Evolutionary conservation across 53 echinoderm and acorn worm species (phyloP), one percentile per base, ranked within the genome.

Genomic region (Apostichopus leukothele): DNA sequence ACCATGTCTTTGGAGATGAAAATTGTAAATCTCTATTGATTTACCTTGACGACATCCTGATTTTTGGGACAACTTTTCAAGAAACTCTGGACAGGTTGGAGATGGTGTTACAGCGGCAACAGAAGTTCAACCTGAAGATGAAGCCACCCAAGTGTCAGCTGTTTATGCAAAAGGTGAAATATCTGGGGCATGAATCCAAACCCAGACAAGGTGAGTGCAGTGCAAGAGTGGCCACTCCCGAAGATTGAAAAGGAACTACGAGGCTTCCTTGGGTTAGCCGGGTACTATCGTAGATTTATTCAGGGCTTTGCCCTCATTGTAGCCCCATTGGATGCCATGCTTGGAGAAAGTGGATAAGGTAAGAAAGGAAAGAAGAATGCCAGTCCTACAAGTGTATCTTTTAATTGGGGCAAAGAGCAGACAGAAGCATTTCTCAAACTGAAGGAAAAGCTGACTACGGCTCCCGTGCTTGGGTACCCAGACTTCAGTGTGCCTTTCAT

Each of bases 231-330:
- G 92, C 74, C 74, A 27, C 18, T 50, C 11, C 88, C 94, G 1
- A 75, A 39, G 3, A 83, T n/a, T 55, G 57, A 57, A 50, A 88
- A 78, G 25, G 90, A 89, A 50, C 60, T 91, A 12, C n/a, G 90
- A n/a, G 18, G 67, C 7, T 94, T 94, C 74, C 84, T 90, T 0
- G 94, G 94, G 3, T 90, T 92, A 23, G 84, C 83, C 8, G 93
- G 93, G n/a, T 93, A 93, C 59, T 93, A 91, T 51, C 53, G 93
- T 54, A 27, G 93, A 8, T 93, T 91, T 53, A 83, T 94, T 14
- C 81, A 90, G 53, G 89, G 88, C 67, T 92, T 89, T 66, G 86
- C 91, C 6, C 90, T 87, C 60, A 87, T 91, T 2, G 94, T 91
- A 10, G 53, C 77, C 13, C 94, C 94, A 9, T 75, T 94, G 16